Percentiles rank a stretch among this genome's conserved stretches.
Evolutionary conservation across 2,797 vertebrate species (phyloP).

Genomic region (Peromyscus eremicus): DNA sequence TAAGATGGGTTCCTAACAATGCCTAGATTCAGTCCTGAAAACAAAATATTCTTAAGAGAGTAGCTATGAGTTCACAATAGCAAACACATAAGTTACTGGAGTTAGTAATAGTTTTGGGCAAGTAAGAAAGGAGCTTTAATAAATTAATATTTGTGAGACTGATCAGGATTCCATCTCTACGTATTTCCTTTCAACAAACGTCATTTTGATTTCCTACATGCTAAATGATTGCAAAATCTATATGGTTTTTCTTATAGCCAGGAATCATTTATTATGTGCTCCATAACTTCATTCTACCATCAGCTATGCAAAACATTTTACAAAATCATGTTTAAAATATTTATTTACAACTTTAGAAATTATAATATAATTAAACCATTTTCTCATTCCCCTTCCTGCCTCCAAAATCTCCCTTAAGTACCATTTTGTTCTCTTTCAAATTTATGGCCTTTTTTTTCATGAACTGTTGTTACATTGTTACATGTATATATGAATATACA

Average conservation of each 20-base stretch:
- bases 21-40: neutral
- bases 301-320: neutral
- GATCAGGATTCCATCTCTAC: neutral
- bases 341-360: neutral
- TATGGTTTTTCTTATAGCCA: neutral
- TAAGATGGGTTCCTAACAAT: neutral
- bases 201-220: neutral
- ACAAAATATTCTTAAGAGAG: neutral
- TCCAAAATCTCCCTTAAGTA: neutral
- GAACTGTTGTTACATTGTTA: neutral
- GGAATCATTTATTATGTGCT: slow-evolving; percentile 7
- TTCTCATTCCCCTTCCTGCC: neutral
- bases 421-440: neutral
- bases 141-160: neutral
- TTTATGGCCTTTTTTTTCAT: neutral
- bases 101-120: neutral
- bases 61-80: neutral
- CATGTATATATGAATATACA: neutral
- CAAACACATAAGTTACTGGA: neutral
- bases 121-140: neutral
- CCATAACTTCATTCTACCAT: neutral
- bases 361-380: too few relatives aligned
- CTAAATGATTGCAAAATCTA: neutral
- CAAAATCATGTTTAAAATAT: neutral
- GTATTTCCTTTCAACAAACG: neutral